These are phyloP conservation scores for Tachyglossus aculeatus DNA, from an alignment of 2,797 vertebrate genomes.

Conservation along the genomic window DNA sequence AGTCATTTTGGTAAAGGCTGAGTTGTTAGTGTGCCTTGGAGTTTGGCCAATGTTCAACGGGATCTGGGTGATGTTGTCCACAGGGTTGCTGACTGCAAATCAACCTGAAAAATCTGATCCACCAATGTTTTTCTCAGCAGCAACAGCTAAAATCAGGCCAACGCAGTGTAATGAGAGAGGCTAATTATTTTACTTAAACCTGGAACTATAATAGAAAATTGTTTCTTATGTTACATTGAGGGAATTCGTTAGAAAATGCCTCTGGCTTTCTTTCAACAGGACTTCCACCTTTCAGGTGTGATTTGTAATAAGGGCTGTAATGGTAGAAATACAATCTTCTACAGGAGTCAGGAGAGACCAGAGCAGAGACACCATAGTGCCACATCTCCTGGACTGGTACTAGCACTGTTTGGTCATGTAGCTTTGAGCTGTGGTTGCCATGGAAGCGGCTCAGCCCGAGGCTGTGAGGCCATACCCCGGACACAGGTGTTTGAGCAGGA, in stretches of 20 bases:
- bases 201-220: constrained; percentile 31
- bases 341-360: too few relatives aligned
- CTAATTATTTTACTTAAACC: constrained; percentile 58
- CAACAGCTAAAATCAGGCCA: constrained; percentile 73
- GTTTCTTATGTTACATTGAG: constrained; percentile 8
- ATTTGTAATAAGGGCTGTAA: neutral
- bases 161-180: constrained; percentile 46
- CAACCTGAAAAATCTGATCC: constrained; percentile 61
- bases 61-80: constrained; percentile 70
- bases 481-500: too few relatives aligned
- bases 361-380: too few relatives aligned
- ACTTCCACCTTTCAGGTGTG: neutral
- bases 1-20: constrained; percentile 49
- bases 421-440: too few relatives aligned
- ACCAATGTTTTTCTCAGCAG: constrained; percentile 64
- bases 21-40: constrained; percentile 59
- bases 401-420: too few relatives aligned
- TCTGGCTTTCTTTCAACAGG: constrained; percentile 26
- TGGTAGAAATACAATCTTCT: neutral
- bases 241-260: neutral
- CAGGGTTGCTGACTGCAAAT: constrained; percentile 68
- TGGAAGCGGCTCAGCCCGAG: too few relatives aligned
- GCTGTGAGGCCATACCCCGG: too few relatives aligned
- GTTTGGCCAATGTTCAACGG: constrained; percentile 63
- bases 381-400: too few relatives aligned